A percentile compares a stretch with the other conserved stretches of the same genome.
phyloP scores from a whole-genome alignment of 2,888 invertebrate genomes.

The Andrena trimmerana region DNA sequence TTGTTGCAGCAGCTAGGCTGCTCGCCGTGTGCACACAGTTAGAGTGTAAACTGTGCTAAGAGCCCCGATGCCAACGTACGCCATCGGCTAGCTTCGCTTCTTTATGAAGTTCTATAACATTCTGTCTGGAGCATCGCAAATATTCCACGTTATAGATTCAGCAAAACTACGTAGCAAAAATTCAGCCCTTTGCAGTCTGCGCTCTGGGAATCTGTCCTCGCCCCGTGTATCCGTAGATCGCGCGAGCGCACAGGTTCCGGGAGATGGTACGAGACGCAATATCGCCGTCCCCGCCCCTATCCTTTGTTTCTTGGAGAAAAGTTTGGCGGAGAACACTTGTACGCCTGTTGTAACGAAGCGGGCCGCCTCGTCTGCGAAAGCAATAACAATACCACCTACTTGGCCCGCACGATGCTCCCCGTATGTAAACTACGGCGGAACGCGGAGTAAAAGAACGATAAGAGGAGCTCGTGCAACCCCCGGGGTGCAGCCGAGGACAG shows the following conservation, averaged over 20 bases:
- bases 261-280: constrained; percentile 43
- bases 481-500: constrained; percentile 23
- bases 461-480: constrained; percentile 53
- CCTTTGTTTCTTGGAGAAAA: constrained; percentile 55
- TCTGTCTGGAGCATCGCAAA: not conserved
- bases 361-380: constrained; percentile 69
- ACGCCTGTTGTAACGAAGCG: constrained; percentile 70
- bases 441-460: constrained; percentile 58
- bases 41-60: not conserved
- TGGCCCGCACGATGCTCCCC: constrained; percentile 56
- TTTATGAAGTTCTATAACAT: not conserved
- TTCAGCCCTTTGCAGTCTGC: not conserved
- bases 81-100: too few species aligned
- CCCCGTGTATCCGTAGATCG: too few species aligned
- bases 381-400: constrained; percentile 75
- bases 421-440: constrained; percentile 62
- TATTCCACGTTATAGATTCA: not conserved
- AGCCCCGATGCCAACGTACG: not conserved
- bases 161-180: not conserved
- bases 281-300: constrained; percentile 44
- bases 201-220: not conserved
- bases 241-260: not conserved
- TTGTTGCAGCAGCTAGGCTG: not conserved
- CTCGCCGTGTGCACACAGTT: not conserved
- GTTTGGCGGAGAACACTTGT: constrained; percentile 67